These are phyloP conservation scores for Azemiops feae DNA, from an alignment of 2,113 vertebrate genomes.

Conservation along the genomic window DNA sequence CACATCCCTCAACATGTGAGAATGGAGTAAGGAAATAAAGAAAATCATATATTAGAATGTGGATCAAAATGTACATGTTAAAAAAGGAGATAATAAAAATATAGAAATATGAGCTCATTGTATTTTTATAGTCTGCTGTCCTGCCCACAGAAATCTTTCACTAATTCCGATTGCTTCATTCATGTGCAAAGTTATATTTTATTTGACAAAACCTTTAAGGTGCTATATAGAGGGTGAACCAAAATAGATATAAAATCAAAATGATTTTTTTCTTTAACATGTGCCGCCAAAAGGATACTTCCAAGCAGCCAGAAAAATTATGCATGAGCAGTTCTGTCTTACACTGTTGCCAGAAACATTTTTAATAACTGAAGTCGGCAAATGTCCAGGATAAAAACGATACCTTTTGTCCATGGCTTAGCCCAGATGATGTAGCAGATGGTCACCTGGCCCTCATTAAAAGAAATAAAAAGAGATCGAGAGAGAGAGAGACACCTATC, in stretches of 20 bases:
- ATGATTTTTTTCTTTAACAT: not conserved
- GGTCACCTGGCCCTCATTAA: not conserved
- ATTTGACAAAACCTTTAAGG: not conserved
- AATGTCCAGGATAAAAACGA: not conserved
- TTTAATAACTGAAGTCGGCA: constrained; percentile 18
- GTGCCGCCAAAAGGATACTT: not conserved
- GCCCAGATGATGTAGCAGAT: not conserved
- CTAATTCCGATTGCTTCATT: not conserved
- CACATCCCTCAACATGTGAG: not conserved
- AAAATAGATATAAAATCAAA: not conserved
- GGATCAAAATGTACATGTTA: not conserved
- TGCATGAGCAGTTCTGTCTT: not conserved
- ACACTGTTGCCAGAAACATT: not conserved
- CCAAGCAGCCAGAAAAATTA: not conserved
- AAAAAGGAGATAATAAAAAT: not conserved
- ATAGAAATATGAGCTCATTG: not conserved
- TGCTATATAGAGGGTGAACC: not conserved
- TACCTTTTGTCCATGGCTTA: not conserved
- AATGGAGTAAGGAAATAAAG: not conserved
- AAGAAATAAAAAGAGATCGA: not conserved
- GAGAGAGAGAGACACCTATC: not conserved
- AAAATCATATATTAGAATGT: not conserved
- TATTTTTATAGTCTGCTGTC: not conserved
- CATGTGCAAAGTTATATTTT: not conserved
- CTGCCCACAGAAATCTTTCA: not conserved